phyloP scores from a whole-genome alignment of 2,113 vertebrate species.

The Actinemys pallida region DNA sequence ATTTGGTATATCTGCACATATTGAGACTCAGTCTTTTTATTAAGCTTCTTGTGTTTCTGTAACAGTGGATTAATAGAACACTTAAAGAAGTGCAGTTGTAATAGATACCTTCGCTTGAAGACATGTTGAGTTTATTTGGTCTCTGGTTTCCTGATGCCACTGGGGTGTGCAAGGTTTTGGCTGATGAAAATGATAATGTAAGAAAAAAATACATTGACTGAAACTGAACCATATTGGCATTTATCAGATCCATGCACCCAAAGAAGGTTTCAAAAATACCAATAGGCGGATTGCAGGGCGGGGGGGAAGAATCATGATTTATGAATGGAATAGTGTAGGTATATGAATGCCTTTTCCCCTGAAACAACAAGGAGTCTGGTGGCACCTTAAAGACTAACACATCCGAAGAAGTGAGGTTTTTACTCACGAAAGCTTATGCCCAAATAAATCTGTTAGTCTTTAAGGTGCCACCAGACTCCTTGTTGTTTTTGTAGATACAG shows the following conservation, averaged over 20 bases:
- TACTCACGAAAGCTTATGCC: no score
- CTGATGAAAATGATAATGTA: background rate
- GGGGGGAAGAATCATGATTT: background rate
- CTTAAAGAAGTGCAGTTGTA: background rate
- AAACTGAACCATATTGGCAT: background rate
- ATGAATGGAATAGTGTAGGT: background rate
- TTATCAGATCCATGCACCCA: rapidly evolving
- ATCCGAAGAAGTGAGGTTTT: no score
- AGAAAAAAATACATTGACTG: background rate
- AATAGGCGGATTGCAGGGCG: background rate
- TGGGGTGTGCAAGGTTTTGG: background rate
- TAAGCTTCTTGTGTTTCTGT: background rate
- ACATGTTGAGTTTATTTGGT: background rate
- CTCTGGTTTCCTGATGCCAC: background rate
- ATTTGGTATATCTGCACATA: background rate
- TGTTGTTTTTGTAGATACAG: no score
- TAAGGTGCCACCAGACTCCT: no score
- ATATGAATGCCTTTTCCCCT: background rate
- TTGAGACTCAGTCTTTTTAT: background rate
- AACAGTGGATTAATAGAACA: background rate
- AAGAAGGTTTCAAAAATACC: background rate
- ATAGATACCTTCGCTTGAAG: background rate
- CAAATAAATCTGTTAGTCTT: no score
- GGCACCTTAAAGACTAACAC: no score
- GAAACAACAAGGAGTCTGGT: no score